These are phyloP conservation scores for Drosophila suboccidentalis DNA, from an alignment of 2,888 invertebrate species.

Conservation along the genomic window DNA sequence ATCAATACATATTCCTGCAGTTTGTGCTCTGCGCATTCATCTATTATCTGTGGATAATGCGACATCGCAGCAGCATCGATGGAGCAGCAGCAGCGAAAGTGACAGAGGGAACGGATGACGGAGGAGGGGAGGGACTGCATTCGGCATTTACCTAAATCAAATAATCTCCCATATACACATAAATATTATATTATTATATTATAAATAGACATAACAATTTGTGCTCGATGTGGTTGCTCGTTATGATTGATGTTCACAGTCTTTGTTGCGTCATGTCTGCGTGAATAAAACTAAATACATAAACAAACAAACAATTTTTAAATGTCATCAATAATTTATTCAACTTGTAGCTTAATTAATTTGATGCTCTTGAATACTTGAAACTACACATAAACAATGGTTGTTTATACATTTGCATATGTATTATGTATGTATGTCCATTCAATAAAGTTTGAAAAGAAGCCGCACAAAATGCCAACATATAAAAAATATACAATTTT, in stretches of 20 bases:
- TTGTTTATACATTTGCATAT: constrained; percentile 9
- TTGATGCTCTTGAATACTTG: constrained; percentile 68
- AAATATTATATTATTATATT: constrained; percentile 11
- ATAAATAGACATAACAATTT: constrained; percentile 17
- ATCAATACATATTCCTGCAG: constrained; percentile 75
- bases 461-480: constrained; percentile 77
- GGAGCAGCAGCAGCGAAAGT: not conserved
- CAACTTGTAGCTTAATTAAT: constrained; percentile 67
- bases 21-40: constrained; percentile 69
- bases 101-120: not conserved
- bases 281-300: constrained; percentile 31
- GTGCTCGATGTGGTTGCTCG: constrained; percentile 72
- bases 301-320: constrained; percentile 8
- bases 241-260: constrained; percentile 21
- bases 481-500: constrained; percentile 74
- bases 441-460: constrained; percentile 65
- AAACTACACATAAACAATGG: constrained; percentile 49
- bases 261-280: constrained; percentile 19
- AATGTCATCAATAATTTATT: constrained; percentile 73
- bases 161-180: constrained; percentile 64
- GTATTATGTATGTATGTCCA: constrained; percentile 30
- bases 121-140: constrained; percentile 44
- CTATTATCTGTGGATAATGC: constrained; percentile 70
- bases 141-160: constrained; percentile 71
- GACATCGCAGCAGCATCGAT: constrained; percentile 29